A percentile compares a stretch with the other conserved stretches of the same genome.
Evolutionary conservation across 2,797 vertebrate genomes (phyloP).

Genomic region (Acipenser ruthenus): DNA sequence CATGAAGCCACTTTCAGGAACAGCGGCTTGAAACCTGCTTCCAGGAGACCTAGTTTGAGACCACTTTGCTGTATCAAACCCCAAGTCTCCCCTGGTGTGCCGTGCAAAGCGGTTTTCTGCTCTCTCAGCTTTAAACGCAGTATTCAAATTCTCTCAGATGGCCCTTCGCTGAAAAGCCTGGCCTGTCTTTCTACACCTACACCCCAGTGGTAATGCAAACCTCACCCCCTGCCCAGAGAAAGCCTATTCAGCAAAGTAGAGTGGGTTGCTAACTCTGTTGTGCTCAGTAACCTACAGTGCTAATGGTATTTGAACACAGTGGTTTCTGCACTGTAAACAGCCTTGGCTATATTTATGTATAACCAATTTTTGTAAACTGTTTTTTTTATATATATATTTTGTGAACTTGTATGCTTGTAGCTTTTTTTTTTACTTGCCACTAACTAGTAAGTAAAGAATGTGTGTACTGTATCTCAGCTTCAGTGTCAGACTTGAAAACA

Average conservation of each 20-base stretch:
- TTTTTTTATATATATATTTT: slow-evolving; percentile 37
- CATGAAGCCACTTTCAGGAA: too few relatives aligned
- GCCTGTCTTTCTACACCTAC: too few relatives aligned
- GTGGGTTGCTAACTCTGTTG: slow-evolving; percentile 13
- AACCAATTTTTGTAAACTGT: slow-evolving; percentile 44
- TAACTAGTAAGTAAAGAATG: slow-evolving; percentile 43
- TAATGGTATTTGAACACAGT: slow-evolving; percentile 44
- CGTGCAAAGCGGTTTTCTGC: neutral
- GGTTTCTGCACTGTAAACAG: slow-evolving; percentile 61
- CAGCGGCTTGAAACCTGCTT: too few relatives aligned
- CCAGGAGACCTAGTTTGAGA: too few relatives aligned
- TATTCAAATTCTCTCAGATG: too few relatives aligned
- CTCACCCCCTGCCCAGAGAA: neutral
- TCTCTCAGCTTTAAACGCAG: too few relatives aligned
- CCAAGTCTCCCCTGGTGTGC: too few relatives aligned
- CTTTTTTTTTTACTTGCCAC: slow-evolving; percentile 42
- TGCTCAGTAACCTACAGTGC: slow-evolving; percentile 44
- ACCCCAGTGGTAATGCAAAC: neutral
- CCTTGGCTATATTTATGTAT: slow-evolving; percentile 60
- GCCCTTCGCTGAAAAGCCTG: too few relatives aligned
- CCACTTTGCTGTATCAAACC: too few relatives aligned
- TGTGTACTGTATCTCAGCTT: slow-evolving; percentile 63
- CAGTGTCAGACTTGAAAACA: slow-evolving; percentile 69
- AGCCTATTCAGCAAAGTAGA: slow-evolving; percentile 4
- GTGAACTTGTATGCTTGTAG: too few relatives aligned